These are phyloP conservation scores for Paradoxurus hermaphroditus DNA, from an alignment of 2,113 vertebrate genomes.

Conservation along the genomic window DNA sequence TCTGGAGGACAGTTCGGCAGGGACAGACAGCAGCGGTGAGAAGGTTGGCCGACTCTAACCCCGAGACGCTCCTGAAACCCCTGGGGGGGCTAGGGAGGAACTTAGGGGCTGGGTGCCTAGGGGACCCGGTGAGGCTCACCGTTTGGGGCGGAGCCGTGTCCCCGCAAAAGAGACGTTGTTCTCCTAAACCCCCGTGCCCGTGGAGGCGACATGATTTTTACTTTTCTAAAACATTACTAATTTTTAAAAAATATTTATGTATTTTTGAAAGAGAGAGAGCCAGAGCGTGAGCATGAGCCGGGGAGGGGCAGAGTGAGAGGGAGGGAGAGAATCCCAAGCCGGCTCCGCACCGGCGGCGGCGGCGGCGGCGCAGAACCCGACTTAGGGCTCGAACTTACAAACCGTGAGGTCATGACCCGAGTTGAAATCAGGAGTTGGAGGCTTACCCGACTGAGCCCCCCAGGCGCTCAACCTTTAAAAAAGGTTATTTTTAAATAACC, in stretches of 20 bases:
- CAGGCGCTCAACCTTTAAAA: too few species aligned
- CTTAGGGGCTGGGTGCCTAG: background rate
- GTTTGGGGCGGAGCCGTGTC: background rate
- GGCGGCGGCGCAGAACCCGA: too few species aligned
- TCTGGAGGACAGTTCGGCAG: background rate
- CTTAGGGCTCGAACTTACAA: too few species aligned
- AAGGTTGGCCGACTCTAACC: too few species aligned
- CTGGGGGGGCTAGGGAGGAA: background rate
- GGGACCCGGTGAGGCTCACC: background rate
- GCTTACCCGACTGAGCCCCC: too few species aligned
- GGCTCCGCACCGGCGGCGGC: too few species aligned
- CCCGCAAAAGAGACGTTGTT: too few species aligned
- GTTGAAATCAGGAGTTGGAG: too few species aligned
- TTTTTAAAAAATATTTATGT: background rate
- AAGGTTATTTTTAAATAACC: background rate
- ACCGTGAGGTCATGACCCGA: too few species aligned
- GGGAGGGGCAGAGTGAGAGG: too few species aligned
- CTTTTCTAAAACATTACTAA: too few species aligned
- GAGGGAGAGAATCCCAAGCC: too few species aligned
- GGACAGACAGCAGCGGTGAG: background rate
- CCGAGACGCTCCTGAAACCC: background rate
- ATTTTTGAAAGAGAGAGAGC: background rate
- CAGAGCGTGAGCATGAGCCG: accelerated
- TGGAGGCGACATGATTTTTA: background rate
- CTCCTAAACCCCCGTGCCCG: background rate